Base-by-base conservation (phyloP, 2,888 invertebrate species). In the Saturnia pavonia region DNA sequence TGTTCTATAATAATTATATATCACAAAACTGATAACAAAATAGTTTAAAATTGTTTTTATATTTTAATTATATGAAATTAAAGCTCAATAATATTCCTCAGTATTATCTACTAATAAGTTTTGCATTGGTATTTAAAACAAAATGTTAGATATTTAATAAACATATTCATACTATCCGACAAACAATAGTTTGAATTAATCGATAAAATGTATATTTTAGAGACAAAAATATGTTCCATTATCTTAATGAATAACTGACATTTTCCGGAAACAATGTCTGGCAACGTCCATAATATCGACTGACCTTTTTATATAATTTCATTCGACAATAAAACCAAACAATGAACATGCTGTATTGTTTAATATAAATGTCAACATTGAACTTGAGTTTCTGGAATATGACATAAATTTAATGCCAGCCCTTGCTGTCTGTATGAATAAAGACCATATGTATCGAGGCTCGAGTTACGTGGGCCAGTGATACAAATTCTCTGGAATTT, bases 351-450 rank as follows among this genome's bases (percentile, higher is more conserved):
- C 91, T 91, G 90, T 92, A 90, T 86, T 86, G 85, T 85, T 77
- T 84, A 87, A 89, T 88, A 86, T 83, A 89, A 92, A 90, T 91
- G 91, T 93, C 92, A 92, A 91, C 90, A 90, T 91, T 89, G 89
- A 91, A 90, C 88, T 88, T 88, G 83, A 83, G 86, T 85, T 85
- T 86, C 79, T 87, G 85, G 89, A 89, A 90, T 91, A 89, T 91
- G 92, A 92, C 92, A 93, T 91, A 91, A 91, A 92, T 91, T 91
- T 88, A 86, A 89, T 89, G 88, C 87, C 87, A 84, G 86, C 91
- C 91, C 92, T 87, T 85, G 86, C 86, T 86, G 85, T 84, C 81
- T 83, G 90, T 85, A 86, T 83, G 83, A 82, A 92, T 92, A 92
- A 91, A 89, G 89, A 90, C 91, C 92, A 92, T 92, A 91, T 92